Base-by-base conservation (phyloP, 2,113 vertebrate genomes). In the Sterna hirundo region DNA sequence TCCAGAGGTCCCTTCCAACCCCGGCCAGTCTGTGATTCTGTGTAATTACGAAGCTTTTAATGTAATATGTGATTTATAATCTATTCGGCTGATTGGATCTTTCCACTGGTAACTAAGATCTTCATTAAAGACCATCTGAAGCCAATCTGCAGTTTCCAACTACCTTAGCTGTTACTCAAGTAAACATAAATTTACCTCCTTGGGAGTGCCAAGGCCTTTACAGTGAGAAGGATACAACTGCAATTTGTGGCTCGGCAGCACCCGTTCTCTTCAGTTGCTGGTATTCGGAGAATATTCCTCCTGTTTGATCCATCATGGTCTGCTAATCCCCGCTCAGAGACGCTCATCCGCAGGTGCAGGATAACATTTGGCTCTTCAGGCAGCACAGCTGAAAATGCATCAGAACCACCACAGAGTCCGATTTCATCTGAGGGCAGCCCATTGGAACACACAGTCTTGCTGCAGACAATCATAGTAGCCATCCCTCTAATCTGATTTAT, bases 51-150 rank as follows among this genome's bases (percentile, higher is more conserved):
- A 91, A 88, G 25, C 15, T 87, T 51, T 96, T 77, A 42, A 85
- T 79, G 52, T 52, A 87, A 60, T 11, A 36, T 90, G 92, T 90
- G 95, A 78, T 74, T 83, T 52, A 66, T n/a, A 76, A 91, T 83
- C 65, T 79, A 52, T 82, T 95, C 32, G 1, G 5, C 61, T 89
- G n/a, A 49, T 20, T 34, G 14, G 8, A 36, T 69, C 40, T 44
- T 83, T 76, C 20, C 10, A 30, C 9, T 69, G 20, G 16, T 61
- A 57, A 69, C 44, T 40, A n/a, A 71, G 34, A 8, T 27, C n/a
- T 81, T 79, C 54, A 26, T 49, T 60, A 52, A 82, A 55, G 32
- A 18, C 21, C 22, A 12, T 38, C 34, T 61, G 47, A 92, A 64
- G 54, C 14, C 18, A 79, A 51, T 75, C 25, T 55, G 38, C 36